Evolutionary conservation across 1,140 invertebrate species (phyloP).

Genomic region (Orussus abietinus): DNA sequence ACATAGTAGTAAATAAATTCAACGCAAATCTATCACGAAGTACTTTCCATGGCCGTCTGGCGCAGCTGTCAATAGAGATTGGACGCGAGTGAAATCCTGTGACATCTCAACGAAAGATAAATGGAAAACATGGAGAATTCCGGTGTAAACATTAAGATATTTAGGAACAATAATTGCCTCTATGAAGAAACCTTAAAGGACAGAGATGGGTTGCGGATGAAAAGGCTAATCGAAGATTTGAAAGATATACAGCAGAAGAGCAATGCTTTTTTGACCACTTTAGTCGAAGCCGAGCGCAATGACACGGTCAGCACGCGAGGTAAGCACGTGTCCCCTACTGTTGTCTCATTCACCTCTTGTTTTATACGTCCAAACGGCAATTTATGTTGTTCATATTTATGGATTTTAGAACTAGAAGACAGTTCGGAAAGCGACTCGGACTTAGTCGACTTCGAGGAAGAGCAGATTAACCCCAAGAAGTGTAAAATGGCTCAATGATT

Average conservation of each 20-base stretch:
- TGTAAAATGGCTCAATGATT: slow-evolving; percentile 27
- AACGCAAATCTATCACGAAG: too few relatives aligned
- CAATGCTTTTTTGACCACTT: slow-evolving; percentile 31
- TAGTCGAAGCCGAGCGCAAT: slow-evolving; percentile 9
- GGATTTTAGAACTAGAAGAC: slow-evolving; percentile 19
- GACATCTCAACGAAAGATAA: too few relatives aligned
- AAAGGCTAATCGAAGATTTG: slow-evolving; percentile 24
- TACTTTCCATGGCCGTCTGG: too few relatives aligned
- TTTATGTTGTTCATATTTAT: slow-evolving; percentile 8
- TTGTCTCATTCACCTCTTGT: background rate
- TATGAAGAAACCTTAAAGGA: slow-evolving; percentile 17
- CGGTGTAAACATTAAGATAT: slow-evolving; percentile 23
- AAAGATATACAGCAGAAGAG: slow-evolving; percentile 28
- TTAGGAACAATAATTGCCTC: slow-evolving; percentile 22
- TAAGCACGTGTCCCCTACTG: background rate
- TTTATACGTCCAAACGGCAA: background rate
- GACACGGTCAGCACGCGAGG: background rate
- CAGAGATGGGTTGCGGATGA: slow-evolving; percentile 20
- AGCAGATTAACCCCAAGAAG: slow-evolving; percentile 29
- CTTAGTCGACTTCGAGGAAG: slow-evolving; percentile 12
- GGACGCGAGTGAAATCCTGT: too few relatives aligned
- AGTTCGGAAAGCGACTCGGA: slow-evolving; percentile 23
- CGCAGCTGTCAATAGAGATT: too few relatives aligned
- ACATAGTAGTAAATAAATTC: slow-evolving; percentile 17
- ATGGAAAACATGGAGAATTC: too few relatives aligned